Percentiles rank a stretch among this genome's conserved stretches.
These are phyloP conservation scores for Octodon degus DNA, from an alignment of 2,113 vertebrate genomes.

Conservation along the genomic window DNA sequence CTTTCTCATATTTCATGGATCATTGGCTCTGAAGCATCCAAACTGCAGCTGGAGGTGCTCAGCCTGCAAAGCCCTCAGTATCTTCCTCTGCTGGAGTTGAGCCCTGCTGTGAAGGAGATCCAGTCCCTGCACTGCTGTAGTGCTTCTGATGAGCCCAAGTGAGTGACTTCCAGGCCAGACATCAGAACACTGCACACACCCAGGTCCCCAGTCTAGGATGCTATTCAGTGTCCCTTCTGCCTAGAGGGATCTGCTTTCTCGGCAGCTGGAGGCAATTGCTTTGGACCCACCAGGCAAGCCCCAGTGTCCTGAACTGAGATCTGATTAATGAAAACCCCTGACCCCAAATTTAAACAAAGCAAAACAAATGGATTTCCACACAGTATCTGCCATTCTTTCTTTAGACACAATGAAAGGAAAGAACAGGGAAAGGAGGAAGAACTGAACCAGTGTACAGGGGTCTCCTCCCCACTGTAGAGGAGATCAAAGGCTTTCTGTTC, in stretches of 20 bases:
- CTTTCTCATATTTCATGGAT: background rate
- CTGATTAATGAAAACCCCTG: background rate
- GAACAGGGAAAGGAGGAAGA: background rate
- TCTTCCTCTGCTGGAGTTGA: background rate
- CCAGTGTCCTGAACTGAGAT: background rate
- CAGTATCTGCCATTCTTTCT: background rate
- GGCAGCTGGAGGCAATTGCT: conserved; percentile 46
- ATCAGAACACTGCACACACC: background rate
- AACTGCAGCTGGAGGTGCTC: background rate
- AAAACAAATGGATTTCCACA: background rate
- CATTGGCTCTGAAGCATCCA: background rate
- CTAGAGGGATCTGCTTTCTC: background rate
- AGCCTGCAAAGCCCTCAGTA: background rate
- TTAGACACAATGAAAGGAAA: background rate
- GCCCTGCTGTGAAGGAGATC: rapidly evolving
- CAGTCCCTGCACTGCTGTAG: no score
- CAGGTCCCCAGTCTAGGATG: background rate
- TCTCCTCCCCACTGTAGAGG: background rate
- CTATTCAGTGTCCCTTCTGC: background rate
- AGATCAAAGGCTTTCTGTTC: background rate
- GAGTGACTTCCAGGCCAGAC: background rate
- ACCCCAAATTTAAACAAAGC: background rate
- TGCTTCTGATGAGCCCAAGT: background rate
- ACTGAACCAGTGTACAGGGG: background rate
- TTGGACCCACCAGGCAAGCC: background rate